A percentile compares a stretch with the other conserved stretches of the same genome.
Evolutionary conservation across 2,888 invertebrate genomes (phyloP).

Genomic region (Troglohyphantes excavatus): DNA sequence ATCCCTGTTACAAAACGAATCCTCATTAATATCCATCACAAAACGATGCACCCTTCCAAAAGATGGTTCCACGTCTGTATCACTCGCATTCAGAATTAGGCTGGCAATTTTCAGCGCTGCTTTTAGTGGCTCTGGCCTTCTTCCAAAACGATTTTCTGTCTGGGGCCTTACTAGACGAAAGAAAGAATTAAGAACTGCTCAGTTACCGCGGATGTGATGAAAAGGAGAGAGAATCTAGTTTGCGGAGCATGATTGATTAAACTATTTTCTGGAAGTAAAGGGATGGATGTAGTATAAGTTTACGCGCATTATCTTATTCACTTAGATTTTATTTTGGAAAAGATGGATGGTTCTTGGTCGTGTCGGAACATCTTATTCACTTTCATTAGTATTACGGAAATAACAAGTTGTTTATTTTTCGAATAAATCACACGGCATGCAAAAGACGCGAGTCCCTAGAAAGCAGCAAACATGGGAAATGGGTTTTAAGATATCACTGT

Average conservation of each 20-base stretch:
- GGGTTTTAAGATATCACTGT: no score
- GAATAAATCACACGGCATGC: no score
- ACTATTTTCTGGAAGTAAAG: not conserved
- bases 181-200: constrained; percentile 4
- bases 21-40: constrained; percentile 32
- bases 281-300: not conserved
- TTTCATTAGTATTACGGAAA: not conserved
- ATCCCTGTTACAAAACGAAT: not conserved
- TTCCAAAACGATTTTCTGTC: constrained; percentile 24
- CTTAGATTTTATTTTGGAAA: not conserved
- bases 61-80: not conserved
- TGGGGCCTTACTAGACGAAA: constrained; percentile 26
- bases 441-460: no score
- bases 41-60: not conserved
- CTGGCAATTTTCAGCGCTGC: constrained; percentile 28
- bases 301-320: not conserved
- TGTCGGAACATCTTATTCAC: not conserved
- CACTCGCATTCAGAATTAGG: not conserved
- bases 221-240: constrained; percentile 12
- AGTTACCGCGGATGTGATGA: constrained; percentile 1
- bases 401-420: no score
- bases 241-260: constrained; percentile 27
- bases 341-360: not conserved
- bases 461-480: no score
- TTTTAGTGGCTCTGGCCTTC: constrained; percentile 21